Base-by-base conservation (phyloP, 2,113 vertebrate species). In the Polyodon spathula region DNA sequence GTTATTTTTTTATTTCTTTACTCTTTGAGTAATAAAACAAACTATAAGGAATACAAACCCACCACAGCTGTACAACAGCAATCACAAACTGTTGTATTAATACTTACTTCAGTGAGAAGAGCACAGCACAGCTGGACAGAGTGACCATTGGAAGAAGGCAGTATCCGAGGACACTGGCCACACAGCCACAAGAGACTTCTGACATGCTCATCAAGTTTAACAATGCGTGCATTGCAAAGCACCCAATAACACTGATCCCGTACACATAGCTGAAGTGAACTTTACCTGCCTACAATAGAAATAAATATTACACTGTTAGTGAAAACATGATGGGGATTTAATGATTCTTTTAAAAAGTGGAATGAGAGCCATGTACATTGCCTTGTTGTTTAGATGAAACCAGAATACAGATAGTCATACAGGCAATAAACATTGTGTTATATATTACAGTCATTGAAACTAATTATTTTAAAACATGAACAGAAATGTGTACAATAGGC, bases 81-180 rank as follows among this genome's bases (percentile, higher is more conserved):
- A 1, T 27, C 27, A 27, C 27, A 3, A 3, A 27, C 27, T 27
- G 27, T 27, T 27, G 1, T 27, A 27, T 38, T 5, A 10, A 42
- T 64, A 89, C 89, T 92, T 80, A 93, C 91, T 88, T 90, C 59
- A 95, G 59, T 0, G 92, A 92, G 72, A 81, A 84, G 73, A 94
- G 1, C 2, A 88, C 61, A 2, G 90, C 85, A 9, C 81, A 73
- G 14, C 81, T 69, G 56, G 92, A 92, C 37, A 94, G 79, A 56
- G 83, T 84, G 67, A 91, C 86, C 88, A 93, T 90, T 48, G 93
- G 93, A 44, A 93, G 83, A 58, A 94, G 85, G 73, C 89, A 89
- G 66, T 93, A 93, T 11, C 92, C 92, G 69, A 93, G 76, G 2
- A 93, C 88, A 46, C 92, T 95, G 0, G 89, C 89, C 40, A 94